Evolutionary conservation across 2,888 invertebrate species (phyloP), one percentile per base, ranked within the genome.

Genomic region (Yponomeuta sedellus): DNA sequence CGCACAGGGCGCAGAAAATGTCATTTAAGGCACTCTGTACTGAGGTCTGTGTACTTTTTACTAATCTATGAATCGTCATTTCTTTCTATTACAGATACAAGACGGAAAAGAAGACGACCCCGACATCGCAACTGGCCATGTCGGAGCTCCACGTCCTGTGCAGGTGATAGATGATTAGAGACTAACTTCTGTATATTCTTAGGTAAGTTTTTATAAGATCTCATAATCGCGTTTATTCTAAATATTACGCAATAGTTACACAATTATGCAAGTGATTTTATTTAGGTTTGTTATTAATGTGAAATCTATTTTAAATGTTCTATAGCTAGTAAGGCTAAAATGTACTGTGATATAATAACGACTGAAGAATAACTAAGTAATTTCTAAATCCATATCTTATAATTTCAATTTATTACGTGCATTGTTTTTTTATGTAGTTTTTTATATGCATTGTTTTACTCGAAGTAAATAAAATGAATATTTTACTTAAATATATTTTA

Each of bases 401-500:
- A 11, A 59, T 12, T 59, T 22, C 6, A 20, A 10, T 59, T 59
- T 59, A 10, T 22, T 20, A 10, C 20, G 10, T 25, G 22, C 3
- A 8, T 59, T 20, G 11, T 59, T 8, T 52, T 52, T n/a, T n/a
- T n/a, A n/a, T n/a, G n/a, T n/a, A n/a, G n/a, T 59, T 59, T 59
- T 2, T 22, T 20, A 10, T 10, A 2, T 25, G 22, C 3, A 8
- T 59, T 20, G 11, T 59, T 8, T 52, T 52, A 52, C 12, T 0
- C 16, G 16, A 8, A n/a, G 22, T 63, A 25, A 75, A 73, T 68
- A 65, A 74, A 71, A 72, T 65, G 61, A 62, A 64, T 2, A 22
- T 16, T 66, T 66, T 77, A 75, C 83, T 88, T 88, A 86, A 88
- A 87, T 87, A 86, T 71, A 83, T 85, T 89, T 88, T 88, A 88